Percentiles rank a stretch among this genome's conserved stretches.
These are phyloP conservation scores for Diadegma fenestrale DNA, from an alignment of 2,888 invertebrate species.

Conservation along the genomic window DNA sequence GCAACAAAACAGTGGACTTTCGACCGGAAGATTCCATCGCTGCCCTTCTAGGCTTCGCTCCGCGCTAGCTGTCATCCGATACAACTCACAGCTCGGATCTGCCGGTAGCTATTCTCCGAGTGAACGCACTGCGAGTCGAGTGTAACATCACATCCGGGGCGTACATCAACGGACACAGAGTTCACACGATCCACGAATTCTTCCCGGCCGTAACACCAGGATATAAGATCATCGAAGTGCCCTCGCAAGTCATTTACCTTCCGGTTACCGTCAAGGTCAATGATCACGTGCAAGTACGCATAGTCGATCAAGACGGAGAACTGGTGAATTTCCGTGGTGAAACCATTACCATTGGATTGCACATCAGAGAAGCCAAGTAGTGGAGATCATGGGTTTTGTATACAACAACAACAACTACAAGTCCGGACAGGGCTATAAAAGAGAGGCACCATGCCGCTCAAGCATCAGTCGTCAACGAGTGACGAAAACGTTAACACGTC, in stretches of 20 bases:
- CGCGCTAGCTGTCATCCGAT: constrained; percentile 18
- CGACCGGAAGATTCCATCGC: constrained; percentile 49
- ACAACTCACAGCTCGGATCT: constrained; percentile 61
- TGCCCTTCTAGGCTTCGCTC: constrained; percentile 29
- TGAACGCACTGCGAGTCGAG: too few species aligned
- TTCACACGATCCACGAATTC: too few species aligned
- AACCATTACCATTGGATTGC: too few species aligned
- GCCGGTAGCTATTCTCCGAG: constrained; percentile 68
- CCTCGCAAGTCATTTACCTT: constrained; percentile 59
- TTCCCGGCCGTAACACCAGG: constrained; percentile 69
- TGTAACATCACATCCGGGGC: too few species aligned
- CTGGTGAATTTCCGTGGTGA: too few species aligned
- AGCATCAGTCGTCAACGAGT: constrained; percentile 44
- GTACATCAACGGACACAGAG: too few species aligned
- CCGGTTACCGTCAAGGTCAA: too few species aligned
- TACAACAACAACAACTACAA: neutral
- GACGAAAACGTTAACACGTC: neutral
- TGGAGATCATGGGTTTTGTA: neutral
- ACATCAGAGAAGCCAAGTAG: neutral
- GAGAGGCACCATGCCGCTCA: constrained; percentile 25
- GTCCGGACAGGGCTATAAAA: constrained; percentile 49
- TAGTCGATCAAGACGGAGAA: too few species aligned
- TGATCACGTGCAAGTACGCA: too few species aligned
- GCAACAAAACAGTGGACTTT: too few species aligned
- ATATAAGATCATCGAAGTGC: constrained; percentile 78